Evolutionary conservation across 1,140 invertebrate species (phyloP), one percentile per base, ranked within the genome.

Genomic region (Drosophila nasuta): DNA sequence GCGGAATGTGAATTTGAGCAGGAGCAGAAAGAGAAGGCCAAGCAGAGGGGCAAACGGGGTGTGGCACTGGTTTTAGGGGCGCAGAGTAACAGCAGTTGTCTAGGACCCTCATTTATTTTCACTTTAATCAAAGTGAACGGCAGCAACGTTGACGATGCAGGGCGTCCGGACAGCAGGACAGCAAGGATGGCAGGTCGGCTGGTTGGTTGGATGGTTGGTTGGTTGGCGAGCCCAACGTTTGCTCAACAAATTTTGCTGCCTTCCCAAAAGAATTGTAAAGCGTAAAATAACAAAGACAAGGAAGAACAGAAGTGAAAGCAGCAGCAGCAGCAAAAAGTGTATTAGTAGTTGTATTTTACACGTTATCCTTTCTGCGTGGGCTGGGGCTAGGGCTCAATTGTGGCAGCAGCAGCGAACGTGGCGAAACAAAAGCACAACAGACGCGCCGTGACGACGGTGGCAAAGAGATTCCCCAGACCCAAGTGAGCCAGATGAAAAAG

Each of bases 101-200:
- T 83, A 85, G 73, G 85, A 89, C 83, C 83, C 83, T 89, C 83
- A 89, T 88, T 88, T 85, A 88, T 88, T 89, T 89, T 89, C 83
- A 88, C 85, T 88, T 88, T 88, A 88, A 88, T 88, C 83, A 88
- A 88, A 88, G 83, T 88, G 77, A 88, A 87, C 72, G 77, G 72
- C 60, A 65, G 35, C 70, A 66, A 54, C 60, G 74, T 68, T 66
- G 68, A 69, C n/a, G 73, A 49, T 70, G 66, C 62, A 52, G 20
- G 66, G 56, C 35, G 46, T n/a, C 15, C 0, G 64, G 17, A 11
- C 13, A 5, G n/a, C n/a, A 0, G 8, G n/a, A 45, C 49, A 8
- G 13, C 7, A 13, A 33, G 57, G 15, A 35, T n/a, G 45, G 49
- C 7, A 11, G 58, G 7, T 13, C 5, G 6, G 43, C 30, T 28